Percentiles rank a stretch among this genome's conserved stretches.
These are phyloP conservation scores for Merops nubicus DNA, from an alignment of 2,113 vertebrate genomes.

Conservation along the genomic window DNA sequence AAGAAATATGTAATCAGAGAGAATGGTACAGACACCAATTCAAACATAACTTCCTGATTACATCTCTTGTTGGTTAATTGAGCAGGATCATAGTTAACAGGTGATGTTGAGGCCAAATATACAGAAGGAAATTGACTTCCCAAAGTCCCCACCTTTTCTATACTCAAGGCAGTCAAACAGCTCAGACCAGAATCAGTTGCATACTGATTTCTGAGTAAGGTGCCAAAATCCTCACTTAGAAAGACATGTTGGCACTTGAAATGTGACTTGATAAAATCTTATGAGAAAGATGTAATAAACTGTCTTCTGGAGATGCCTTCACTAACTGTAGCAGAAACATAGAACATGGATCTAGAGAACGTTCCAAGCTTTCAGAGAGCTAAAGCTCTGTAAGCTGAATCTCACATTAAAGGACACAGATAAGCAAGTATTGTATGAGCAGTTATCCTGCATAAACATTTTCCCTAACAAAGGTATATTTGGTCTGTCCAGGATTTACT, in stretches of 20 bases:
- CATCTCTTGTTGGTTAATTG: not conserved
- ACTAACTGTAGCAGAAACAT: not conserved
- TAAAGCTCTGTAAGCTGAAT: not conserved
- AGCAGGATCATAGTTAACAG: not conserved
- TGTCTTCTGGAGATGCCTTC: not conserved
- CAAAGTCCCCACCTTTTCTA: not conserved
- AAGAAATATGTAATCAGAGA: not conserved
- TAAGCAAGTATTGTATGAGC: not conserved
- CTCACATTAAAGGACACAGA: not conserved
- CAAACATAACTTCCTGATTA: not conserved
- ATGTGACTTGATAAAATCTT: not conserved
- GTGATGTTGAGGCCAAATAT: not conserved
- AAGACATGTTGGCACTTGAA: not conserved
- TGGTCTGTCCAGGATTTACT: not conserved
- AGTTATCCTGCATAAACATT: not conserved
- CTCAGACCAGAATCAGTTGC: not conserved
- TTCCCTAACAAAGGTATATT: not conserved
- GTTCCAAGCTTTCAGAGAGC: not conserved
- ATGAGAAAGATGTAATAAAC: not conserved
- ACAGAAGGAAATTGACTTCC: not conserved
- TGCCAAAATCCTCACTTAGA: not conserved
- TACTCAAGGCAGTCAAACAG: not conserved
- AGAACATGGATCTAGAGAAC: not conserved
- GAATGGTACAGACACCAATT: not conserved
- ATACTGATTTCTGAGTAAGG: not conserved